Percentiles rank a stretch among this genome's conserved stretches.
Evolutionary conservation across 1,140 invertebrate species (phyloP).

Genomic region (Rhopalosiphum padi): DNA sequence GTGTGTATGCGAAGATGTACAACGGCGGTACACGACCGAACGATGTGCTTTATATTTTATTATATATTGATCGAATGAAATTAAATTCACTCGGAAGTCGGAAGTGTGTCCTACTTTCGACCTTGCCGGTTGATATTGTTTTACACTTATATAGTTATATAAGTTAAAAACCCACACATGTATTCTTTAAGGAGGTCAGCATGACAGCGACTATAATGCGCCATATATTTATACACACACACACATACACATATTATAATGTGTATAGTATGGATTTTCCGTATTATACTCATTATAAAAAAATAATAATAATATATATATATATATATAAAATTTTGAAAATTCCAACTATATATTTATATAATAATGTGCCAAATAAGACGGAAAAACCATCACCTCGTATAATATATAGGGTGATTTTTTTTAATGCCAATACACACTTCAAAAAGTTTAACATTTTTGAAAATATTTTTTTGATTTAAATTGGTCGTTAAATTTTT

Average conservation of each 20-base stretch:
- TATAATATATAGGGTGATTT: background rate
- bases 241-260: background rate
- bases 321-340: background rate
- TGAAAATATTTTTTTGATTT: too few species aligned
- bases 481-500: too few species aligned
- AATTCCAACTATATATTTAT: background rate
- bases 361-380: background rate
- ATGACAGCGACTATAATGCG: background rate
- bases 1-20: background rate
- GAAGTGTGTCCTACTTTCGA: constrained; percentile 6
- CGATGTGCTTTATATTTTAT: background rate
- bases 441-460: too few species aligned
- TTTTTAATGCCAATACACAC: background rate
- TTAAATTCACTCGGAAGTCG: constrained; percentile 33
- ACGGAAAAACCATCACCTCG: background rate
- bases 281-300: background rate
- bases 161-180: background rate
- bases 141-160: background rate
- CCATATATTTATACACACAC: background rate
- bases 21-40: background rate
- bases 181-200: background rate
- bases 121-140: background rate
- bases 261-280: background rate
- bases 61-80: constrained; percentile 29
- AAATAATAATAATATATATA: background rate